phyloP scores from a whole-genome alignment of 2,113 vertebrate genomes.

The Nicator chloris region DNA sequence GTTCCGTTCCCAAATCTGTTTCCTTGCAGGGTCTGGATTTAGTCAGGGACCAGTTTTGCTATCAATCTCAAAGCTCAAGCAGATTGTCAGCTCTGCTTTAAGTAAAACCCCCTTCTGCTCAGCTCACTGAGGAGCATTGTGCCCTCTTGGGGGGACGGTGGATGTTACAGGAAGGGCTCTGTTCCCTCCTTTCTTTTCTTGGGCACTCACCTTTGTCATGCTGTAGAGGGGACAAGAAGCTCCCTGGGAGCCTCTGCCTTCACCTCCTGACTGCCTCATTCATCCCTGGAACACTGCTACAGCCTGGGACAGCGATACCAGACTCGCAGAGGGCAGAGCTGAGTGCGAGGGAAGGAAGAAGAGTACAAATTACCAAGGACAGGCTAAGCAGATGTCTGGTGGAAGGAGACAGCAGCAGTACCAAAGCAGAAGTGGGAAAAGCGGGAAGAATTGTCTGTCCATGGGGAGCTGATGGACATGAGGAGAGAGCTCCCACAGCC shows the following conservation, averaged over 20 bases:
- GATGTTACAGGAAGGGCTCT: neutral
- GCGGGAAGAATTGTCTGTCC: neutral
- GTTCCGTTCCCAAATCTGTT: neutral
- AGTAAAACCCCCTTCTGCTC: neutral
- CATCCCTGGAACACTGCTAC: neutral
- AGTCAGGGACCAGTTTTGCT: neutral
- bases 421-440: neutral
- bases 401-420: neutral
- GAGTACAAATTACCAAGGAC: neutral
- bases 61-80: neutral
- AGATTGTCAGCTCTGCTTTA: neutral
- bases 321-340: neutral
- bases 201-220: neutral
- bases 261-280: neutral
- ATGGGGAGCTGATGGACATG: neutral
- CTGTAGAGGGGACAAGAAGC: neutral
- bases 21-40: neutral
- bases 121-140: fast-evolving
- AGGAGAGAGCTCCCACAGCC: neutral
- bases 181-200: neutral
- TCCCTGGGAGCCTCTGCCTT: neutral
- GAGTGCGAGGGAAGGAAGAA: neutral
- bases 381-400: neutral
- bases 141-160: neutral
- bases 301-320: neutral